A percentile compares a stretch with the other conserved stretches of the same genome.
Conservation (phyloP, 2,888 invertebrate genomes). For the Cylloceria caligata region DNA sequence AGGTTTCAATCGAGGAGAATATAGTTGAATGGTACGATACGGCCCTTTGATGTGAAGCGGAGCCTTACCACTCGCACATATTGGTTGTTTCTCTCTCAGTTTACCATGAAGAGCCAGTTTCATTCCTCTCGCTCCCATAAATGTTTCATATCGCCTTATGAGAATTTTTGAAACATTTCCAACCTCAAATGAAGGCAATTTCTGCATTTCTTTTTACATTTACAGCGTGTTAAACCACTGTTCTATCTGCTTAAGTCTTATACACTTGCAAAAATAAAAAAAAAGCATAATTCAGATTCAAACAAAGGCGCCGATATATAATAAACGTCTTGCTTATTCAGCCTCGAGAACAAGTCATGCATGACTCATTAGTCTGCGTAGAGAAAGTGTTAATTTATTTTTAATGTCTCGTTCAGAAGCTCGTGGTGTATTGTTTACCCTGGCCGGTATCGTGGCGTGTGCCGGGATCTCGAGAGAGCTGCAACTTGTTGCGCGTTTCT, state of each 20-base stretch:
- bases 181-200: neutral
- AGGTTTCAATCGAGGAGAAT: constrained; percentile 7
- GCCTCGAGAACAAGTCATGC: constrained; percentile 7
- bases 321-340: neutral
- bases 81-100: too few relatives aligned
- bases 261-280: neutral
- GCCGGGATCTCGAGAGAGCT: neutral
- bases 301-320: constrained; percentile 16
- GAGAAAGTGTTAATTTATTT: constrained; percentile 57
- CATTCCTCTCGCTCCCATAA: too few relatives aligned
- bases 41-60: neutral
- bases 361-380: constrained; percentile 37
- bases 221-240: neutral
- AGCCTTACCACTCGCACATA: neutral
- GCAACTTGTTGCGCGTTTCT: constrained; percentile 52
- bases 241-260: neutral
- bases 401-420: constrained; percentile 41
- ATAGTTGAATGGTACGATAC: neutral
- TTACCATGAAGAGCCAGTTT: too few relatives aligned
- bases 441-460: constrained; percentile 22
- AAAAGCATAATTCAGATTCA: neutral
- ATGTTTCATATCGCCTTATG: too few relatives aligned
- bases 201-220: neutral
- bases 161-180: too few relatives aligned
- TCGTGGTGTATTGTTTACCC: constrained; percentile 49